Evolutionary conservation across 2,797 vertebrate species (phyloP), one percentile per base, ranked within the genome.

Genomic region (Melanotaenia maccullochi): DNA sequence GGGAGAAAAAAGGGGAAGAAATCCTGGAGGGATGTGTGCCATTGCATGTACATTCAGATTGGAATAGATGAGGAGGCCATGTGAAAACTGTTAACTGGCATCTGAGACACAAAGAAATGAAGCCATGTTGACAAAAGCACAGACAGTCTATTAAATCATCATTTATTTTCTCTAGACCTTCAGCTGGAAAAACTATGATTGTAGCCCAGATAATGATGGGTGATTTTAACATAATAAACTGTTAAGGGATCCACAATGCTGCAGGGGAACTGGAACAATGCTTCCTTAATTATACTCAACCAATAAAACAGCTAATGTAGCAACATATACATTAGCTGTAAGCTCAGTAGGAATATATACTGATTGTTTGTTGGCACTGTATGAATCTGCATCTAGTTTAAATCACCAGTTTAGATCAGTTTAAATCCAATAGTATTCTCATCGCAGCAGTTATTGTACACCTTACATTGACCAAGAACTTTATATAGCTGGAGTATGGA

Each of bases 81-180:
- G 49, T 18, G 51, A 63, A 85, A 90, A 85, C 62, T 61, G 87
- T 81, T 78, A 85, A 90, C 81, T 86, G 84, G 73, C 64, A 77
- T 75, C 68, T 85, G 73, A 69, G 71, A 72, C 62, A 66, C 62
- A 81, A 64, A 40, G 44, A 62, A 64, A 65, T 70, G 64, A 86
- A 83, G 60, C 79, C 72, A 62, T 70, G 71, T 76, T 87, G 86
- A 89, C 80, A 88, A 84, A 74, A 82, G 75, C 76, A 82, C 65
- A 70, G 73, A 73, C 60, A 62, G 73, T 58, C 69, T 75, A 79
- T 82, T 86, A 85, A 87, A 85, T 87, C 54, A 35, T 32, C 68
- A 68, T 92, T 92, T 85, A 82, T 87, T 91, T 86, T 82, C 59
- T 81, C 71, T 56, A 71, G 63, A 66, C 71, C 58, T 70, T 80